Evolutionary conservation across 2,113 vertebrate genomes (phyloP), one percentile per base, ranked within the genome.

Genomic region (Acanthochromis polyacanthus): DNA sequence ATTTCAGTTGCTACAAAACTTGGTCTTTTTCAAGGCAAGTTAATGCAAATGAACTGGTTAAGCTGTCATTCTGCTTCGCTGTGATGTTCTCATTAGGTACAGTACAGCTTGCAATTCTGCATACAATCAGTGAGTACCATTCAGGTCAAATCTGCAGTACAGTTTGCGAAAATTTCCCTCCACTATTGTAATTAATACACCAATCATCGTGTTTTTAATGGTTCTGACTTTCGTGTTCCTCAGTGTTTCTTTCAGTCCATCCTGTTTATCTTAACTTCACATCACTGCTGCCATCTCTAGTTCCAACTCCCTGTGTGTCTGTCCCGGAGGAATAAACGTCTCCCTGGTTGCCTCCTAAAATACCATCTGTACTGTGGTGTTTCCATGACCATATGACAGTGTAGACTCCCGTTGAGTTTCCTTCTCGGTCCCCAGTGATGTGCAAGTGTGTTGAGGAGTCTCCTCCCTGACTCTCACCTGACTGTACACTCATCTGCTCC

Each of bases 301-400:
- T 73, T 83, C 69, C 78, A 83, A 62, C 53, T 82, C 75, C 67
- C 71, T 48, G 16, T 32, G 36, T 80, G 45, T 82, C 65, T 43
- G 36, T 82, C 90, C 79, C 85, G 28, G 53, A 82, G 82, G 92
- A 88, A 58, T 62, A 63, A 5, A 1, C 57, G 5, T 65, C 57
- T 90, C 91, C 82, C 90, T 40, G 23, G 80, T 45, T 83, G 88
- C 68, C 71, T 88, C 87, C 76, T 63, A 72, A 93, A 95, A 93
- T 95, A 94, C 71, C 73, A 58, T 32, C 71, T 84, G 82, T 75
- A 78, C 78, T 89, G 76, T 78, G 78, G 79, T 4, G 91, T 95
- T 94, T 91, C 94, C 89, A 94, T 93, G 93, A 90, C 80, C 71
- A 30, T 71, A 75, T 70, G 78, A 84, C 91, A 82, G 59, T 59